Evolutionary conservation across 2,797 vertebrate species (phyloP), one percentile per base, ranked within the genome.

Genomic region (Amazona finschi): DNA sequence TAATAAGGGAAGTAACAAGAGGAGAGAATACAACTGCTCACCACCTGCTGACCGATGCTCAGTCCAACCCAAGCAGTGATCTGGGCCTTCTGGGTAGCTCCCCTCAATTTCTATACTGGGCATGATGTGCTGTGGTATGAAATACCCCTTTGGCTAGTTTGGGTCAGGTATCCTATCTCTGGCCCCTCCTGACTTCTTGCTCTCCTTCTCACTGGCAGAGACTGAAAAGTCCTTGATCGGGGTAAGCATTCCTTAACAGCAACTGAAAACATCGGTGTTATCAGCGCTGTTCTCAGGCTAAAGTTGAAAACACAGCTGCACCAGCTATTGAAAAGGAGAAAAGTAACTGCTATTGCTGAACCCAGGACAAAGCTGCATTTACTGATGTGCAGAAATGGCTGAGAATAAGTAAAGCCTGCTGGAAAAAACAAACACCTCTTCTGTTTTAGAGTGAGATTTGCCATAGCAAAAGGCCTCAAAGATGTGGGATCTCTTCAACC

Each of bases 391-490:
- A 84, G 49, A 33, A 75, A 57, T 5, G 78, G 18, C 39, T 77
- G 10, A 69, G 24, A 70, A 0, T 15, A 81, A 67, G 43, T 16
- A 49, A 66, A 86, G 19, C 7, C 19, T 7, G 8, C 0, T 47
- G 19, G 28, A 18, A 60, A 72, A 88, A 46, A 47, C 33, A 2
- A 15, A 33, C 15, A 12, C 4, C 5, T 8, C 38, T 69, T n/a
- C 33, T 36, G 30, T 28, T 84, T 60, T 21, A 81, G 15, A 4
- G 8, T 17, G 72, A 43, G 31, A 49, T 58, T 33, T 72, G 30
- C 5, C 41, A 75, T 2, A 61, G 41, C 17, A 82, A 87, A 72
- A 78, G 2, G 2, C 15, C 57, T 52, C 69, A 21, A 70, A 14
- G 14, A 74, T 8, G 5, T 2, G 31, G 87, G 4, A 28, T 33